Conservation (phyloP, 2,888 invertebrate species). For the Catocala fraxini region DNA sequence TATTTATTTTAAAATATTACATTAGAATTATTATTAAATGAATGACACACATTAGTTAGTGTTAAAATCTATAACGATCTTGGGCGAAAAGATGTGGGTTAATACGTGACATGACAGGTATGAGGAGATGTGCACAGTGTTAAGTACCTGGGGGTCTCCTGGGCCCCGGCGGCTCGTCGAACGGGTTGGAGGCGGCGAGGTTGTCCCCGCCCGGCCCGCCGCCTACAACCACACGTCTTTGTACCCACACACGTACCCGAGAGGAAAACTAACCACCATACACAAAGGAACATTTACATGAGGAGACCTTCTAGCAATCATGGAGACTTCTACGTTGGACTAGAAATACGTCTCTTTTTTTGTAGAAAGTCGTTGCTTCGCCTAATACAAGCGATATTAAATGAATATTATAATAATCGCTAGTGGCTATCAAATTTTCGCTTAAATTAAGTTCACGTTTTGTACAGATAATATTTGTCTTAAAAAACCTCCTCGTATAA, state of each 20-base stretch:
- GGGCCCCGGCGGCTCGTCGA: constrained; percentile 92
- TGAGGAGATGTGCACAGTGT: constrained; percentile 63
- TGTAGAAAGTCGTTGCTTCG: background rate
- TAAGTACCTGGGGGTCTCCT: constrained; percentile 85
- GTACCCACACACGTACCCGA: constrained; percentile 56
- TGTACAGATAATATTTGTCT: background rate
- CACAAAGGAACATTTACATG: constrained; percentile 13
- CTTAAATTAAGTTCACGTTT: too few species aligned
- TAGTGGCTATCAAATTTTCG: too few species aligned
- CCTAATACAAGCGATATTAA: too few species aligned
- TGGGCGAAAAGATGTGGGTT: constrained; percentile 66
- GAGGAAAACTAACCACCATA: constrained; percentile 42
- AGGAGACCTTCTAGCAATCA: background rate
- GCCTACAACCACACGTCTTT: constrained; percentile 79
- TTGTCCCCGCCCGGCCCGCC: constrained; percentile 89
- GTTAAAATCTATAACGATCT: constrained; percentile 3
- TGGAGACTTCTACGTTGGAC: too few species aligned
- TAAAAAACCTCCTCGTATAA: constrained; percentile 2
- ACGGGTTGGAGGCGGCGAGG: constrained; percentile 95
- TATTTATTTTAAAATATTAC: too few species aligned
- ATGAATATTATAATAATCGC: too few species aligned
- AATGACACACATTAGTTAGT: too few species aligned
- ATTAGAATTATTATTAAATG: too few species aligned
- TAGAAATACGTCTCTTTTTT: background rate
- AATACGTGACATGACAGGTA: constrained; percentile 47